Conservation (phyloP, 92 coral and sea anemone genomes). For the Pocillopora meandrina region DNA sequence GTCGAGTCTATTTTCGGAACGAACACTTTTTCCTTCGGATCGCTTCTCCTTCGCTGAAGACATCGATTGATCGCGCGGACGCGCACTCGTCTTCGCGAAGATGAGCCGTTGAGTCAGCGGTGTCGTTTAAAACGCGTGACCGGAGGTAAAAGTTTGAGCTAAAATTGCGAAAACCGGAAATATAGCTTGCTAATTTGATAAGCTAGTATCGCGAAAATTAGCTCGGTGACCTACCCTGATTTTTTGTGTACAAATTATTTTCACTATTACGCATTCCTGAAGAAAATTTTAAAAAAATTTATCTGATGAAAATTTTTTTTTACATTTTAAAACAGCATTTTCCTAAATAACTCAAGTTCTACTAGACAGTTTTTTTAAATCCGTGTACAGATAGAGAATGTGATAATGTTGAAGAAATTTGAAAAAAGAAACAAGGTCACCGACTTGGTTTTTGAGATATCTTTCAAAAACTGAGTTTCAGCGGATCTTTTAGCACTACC, state of each 20-base stretch:
- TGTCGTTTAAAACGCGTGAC: conserved; percentile 18
- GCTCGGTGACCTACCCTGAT: conserved; percentile 5
- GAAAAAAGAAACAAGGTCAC: background rate
- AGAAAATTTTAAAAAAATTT: too few relatives aligned
- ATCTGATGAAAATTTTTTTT: too few relatives aligned
- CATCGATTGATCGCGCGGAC: too few relatives aligned
- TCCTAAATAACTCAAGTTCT: too few relatives aligned
- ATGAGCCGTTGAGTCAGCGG: conserved; percentile 24
- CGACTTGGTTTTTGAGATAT: background rate
- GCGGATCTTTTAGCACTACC: background rate
- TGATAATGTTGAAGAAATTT: background rate
- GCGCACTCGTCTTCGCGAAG: background rate
- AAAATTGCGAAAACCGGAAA: conserved; percentile 11
- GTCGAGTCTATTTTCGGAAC: background rate
- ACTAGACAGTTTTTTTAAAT: conserved; percentile 12
- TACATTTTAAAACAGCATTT: too few relatives aligned
- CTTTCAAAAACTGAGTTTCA: too few relatives aligned
- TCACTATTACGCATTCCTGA: background rate
- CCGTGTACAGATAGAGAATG: background rate
- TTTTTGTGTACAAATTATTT: background rate
- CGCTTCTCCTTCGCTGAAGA: too few relatives aligned
- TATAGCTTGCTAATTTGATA: too few relatives aligned
- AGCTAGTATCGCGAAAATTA: background rate
- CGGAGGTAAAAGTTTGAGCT: background rate
- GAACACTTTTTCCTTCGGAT: too few relatives aligned